Percentiles rank a stretch among this genome's conserved stretches.
These are phyloP conservation scores for Zoanthus sansibaricus DNA, from an alignment of 92 coral and sea anemone genomes.

Conservation along the genomic window DNA sequence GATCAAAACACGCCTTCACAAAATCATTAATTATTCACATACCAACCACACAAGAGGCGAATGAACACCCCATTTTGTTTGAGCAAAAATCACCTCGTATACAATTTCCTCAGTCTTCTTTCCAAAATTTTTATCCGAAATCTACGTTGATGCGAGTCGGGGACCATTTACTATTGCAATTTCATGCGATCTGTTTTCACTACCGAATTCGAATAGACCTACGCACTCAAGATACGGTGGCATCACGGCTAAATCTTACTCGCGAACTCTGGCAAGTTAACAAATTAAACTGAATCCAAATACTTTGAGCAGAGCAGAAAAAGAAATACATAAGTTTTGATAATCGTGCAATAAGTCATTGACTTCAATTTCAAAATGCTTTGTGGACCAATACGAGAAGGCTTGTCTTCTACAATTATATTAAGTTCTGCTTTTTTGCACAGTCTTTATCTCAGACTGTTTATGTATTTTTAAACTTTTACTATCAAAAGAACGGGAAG, in stretches of 20 bases:
- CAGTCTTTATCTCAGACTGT: constrained; percentile 99
- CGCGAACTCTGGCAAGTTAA: neutral
- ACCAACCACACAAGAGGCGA: neutral
- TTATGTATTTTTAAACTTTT: constrained; percentile 58
- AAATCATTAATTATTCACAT: constrained; percentile 46
- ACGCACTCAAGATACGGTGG: neutral
- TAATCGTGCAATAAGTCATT: neutral
- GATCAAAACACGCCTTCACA: neutral
- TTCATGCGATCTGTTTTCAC: neutral
- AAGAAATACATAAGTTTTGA: neutral
- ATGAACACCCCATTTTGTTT: neutral
- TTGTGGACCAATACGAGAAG: neutral
- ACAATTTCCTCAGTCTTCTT: neutral
- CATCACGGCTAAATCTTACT: neutral
- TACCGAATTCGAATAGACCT: neutral
- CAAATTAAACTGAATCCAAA: neutral
- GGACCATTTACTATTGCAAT: neutral
- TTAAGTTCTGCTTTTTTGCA: neutral
- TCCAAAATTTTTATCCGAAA: neutral
- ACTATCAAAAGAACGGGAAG: constrained; percentile 23
- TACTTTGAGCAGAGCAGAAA: neutral
- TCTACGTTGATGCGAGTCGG: neutral
- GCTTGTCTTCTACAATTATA: neutral
- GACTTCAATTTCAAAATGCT: neutral
- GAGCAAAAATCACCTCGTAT: neutral